These are phyloP conservation scores for Drosophila emarginata DNA, from an alignment of 2,888 invertebrate genomes.

Conservation along the genomic window DNA sequence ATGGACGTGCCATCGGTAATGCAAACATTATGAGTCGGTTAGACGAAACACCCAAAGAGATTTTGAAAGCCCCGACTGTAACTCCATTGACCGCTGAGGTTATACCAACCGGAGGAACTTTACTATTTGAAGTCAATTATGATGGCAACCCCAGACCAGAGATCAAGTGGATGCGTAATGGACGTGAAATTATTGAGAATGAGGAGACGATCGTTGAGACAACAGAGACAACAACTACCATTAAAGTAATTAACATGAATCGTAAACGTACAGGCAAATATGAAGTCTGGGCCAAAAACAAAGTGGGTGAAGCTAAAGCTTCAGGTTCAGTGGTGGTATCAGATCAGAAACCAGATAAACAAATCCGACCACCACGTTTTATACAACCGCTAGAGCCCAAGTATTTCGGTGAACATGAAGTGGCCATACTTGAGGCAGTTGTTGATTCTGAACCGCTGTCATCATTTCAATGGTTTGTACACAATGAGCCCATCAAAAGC, in stretches of 20 bases:
- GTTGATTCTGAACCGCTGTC: slow-evolving; percentile 91
- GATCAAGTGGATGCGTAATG: slow-evolving; percentile 93
- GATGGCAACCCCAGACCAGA: slow-evolving; percentile 88
- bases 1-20: slow-evolving; percentile 88
- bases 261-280: slow-evolving; percentile 93
- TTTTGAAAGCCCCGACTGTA: slow-evolving; percentile 88
- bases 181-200: slow-evolving; percentile 87
- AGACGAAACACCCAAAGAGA: slow-evolving; percentile 78
- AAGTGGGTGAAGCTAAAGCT: slow-evolving; percentile 89
- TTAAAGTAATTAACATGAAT: slow-evolving; percentile 87
- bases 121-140: slow-evolving; percentile 88
- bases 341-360: slow-evolving; percentile 84
- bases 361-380: slow-evolving; percentile 88
- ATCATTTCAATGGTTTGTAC: slow-evolving; percentile 94
- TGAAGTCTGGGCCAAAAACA: slow-evolving; percentile 91
- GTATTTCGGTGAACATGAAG: slow-evolving; percentile 88
- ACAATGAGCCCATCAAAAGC: slow-evolving; percentile 88
- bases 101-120: slow-evolving; percentile 87
- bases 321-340: slow-evolving; percentile 92
- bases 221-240: slow-evolving; percentile 85
- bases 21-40: slow-evolving; percentile 87
- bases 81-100: slow-evolving; percentile 90
- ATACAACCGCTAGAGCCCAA: slow-evolving; percentile 88
- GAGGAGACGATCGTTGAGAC: slow-evolving; percentile 85
- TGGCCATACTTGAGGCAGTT: slow-evolving; percentile 89